Evolutionary conservation across 2,888 invertebrate genomes (phyloP).

Genomic region (Mythimna albipuncta): DNA sequence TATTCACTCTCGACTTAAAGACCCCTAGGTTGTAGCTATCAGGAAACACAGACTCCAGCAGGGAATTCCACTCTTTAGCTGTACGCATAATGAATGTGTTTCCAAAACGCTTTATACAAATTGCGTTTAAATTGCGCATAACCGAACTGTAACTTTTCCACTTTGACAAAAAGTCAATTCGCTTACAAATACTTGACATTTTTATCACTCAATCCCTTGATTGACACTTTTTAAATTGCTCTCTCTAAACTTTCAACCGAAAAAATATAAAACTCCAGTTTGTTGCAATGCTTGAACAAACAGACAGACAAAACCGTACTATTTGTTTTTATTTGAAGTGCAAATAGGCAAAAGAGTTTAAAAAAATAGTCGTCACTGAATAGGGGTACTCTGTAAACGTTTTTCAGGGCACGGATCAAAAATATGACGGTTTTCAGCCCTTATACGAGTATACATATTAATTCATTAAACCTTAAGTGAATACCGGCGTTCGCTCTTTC

Average conservation of each 20-base stretch:
- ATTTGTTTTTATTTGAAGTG: constrained; percentile 32
- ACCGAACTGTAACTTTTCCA: not conserved
- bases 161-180: not conserved
- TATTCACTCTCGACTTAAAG: no score
- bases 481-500: no score
- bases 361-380: constrained; percentile 1
- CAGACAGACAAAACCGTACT: constrained; percentile 16
- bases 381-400: not conserved
- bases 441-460: no score
- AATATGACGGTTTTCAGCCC: not conserved
- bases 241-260: constrained; percentile 23
- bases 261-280: constrained; percentile 24
- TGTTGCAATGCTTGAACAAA: constrained; percentile 24
- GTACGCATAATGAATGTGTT: no score
- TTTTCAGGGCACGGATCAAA: not conserved
- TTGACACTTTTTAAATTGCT: constrained; percentile 46
- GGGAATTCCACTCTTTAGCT: no score
- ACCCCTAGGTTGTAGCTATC: no score
- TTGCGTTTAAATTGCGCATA: not conserved
- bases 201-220: not conserved
- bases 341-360: constrained; percentile 19
- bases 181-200: not conserved
- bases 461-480: no score
- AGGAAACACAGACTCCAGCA: no score
- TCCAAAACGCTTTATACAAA: no score